Percentiles rank a stretch among this genome's conserved stretches.
phyloP scores from a whole-genome alignment of 2,797 vertebrate species.

The Sphaeramia orbicularis region DNA sequence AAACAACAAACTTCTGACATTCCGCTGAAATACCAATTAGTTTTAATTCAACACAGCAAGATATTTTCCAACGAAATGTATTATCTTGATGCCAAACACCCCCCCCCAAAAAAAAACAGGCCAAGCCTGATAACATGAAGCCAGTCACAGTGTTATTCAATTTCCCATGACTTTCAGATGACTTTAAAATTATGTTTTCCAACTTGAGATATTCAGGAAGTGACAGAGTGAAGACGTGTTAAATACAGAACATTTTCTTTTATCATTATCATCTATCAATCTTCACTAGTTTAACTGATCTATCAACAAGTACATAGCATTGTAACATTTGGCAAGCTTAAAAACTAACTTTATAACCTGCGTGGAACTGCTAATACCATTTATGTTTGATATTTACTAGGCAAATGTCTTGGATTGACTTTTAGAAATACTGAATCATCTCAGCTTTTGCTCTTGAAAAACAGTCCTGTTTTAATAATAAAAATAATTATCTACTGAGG shows the following conservation, averaged over 20 bases:
- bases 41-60: conserved; percentile 1
- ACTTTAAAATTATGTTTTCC: conserved; percentile 7
- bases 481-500: too few species aligned
- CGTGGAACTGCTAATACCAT: neutral
- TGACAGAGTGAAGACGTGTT: conserved; percentile 16
- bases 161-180: conserved; percentile 12
- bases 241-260: conserved; percentile 16
- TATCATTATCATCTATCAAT: conserved; percentile 26
- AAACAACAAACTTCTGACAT: conserved; percentile 5
- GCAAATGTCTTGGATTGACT: too few species aligned
- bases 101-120: too few species aligned
- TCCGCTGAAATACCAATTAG: conserved; percentile 3
- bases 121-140: neutral
- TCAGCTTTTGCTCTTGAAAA: too few species aligned
- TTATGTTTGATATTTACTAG: too few species aligned
- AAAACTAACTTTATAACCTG: neutral
- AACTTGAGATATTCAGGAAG: conserved; percentile 24
- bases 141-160: neutral
- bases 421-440: too few species aligned
- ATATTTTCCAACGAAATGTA: neutral
- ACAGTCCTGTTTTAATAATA: too few species aligned
- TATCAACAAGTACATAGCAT: conserved; percentile 10
- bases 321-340: conserved; percentile 8
- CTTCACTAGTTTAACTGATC: conserved; percentile 17
- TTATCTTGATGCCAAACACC: neutral